Evolutionary conservation across 2,888 invertebrate species (phyloP).

Genomic region (Melikaiella ostensackeni): DNA sequence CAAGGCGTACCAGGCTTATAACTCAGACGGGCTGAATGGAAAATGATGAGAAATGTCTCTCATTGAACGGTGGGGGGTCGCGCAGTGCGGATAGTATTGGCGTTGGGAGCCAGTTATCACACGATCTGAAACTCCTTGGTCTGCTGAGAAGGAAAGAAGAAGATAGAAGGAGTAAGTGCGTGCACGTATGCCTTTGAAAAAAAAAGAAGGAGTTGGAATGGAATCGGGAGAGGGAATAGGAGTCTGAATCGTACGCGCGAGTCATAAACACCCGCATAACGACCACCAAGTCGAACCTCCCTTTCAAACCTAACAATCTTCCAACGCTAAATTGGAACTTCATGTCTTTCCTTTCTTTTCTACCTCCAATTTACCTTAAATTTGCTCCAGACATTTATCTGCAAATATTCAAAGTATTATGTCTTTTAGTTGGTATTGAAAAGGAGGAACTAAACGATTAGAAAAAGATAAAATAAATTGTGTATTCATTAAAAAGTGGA

Average conservation of each 20-base stretch:
- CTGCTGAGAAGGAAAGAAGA: constrained; percentile 35
- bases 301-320: not conserved
- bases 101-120: constrained; percentile 61
- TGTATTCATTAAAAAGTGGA: too few relatives aligned
- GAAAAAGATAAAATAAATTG: too few relatives aligned
- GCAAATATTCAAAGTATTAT: too few relatives aligned
- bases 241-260: constrained; percentile 58
- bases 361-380: not conserved
- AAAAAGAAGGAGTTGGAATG: not conserved
- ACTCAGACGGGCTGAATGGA: constrained; percentile 74
- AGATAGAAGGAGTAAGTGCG: constrained; percentile 43
- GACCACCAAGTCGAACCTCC: constrained; percentile 57
- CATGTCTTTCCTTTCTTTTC: not conserved
- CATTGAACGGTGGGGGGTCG: constrained; percentile 76
- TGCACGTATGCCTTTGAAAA: constrained; percentile 41
- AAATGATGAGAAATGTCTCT: constrained; percentile 77
- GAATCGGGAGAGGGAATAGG: constrained; percentile 44
- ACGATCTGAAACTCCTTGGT: constrained; percentile 63
- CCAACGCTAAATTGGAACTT: constrained; percentile 25
- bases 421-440: too few relatives aligned
- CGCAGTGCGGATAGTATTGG: constrained; percentile 40
- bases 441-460: too few relatives aligned
- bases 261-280: constrained; percentile 71
- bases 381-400: not conserved
- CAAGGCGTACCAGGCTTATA: constrained; percentile 69